Evolutionary conservation across 2,113 vertebrate genomes (phyloP), one percentile per base, ranked within the genome.

Genomic region (Herpetotheres cachinnans): DNA sequence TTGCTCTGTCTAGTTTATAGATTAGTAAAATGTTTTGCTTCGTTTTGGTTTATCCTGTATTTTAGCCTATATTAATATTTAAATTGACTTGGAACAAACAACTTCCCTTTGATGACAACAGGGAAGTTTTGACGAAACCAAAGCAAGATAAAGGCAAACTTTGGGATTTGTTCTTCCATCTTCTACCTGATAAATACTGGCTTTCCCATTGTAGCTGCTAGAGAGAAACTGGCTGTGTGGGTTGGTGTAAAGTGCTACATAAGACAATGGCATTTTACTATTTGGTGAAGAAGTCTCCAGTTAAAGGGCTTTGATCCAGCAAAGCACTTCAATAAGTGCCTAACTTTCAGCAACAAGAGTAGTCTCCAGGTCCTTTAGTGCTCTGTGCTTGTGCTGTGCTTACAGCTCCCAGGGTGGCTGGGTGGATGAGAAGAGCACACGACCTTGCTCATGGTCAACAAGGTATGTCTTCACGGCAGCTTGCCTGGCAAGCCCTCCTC

Each of bases 11-110:
- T 95, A 36, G 42, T 63, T 95, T 77, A 90, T 29, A 70, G 81
- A 90, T 69, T 46, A 85, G 74, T 72, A 94, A 95, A 90, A 86
- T 91, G 6, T 81, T 95, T 89, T 69, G 58, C 74, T 86, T 87
- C 21, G 0, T 65, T 93, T 94, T 62, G 32, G 18, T 90, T 91
- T 93, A 58, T 70, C 54, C 58, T 67, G n/a, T 44, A 21, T 78
- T 94, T 88, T 90, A 91, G 42, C 44, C 79, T 70, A 34, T 44
- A 90, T 87, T 81, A 70, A 82, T 93, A 83, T 96, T 95, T 90
- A 90, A 93, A 93, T 86, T 71, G 4, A 70, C 59, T 63, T 78
- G 67, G 46, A 95, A 90, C 18, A 86, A 79, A 49, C 29, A 96
- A 58, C 26, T 61, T 80, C 46, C 29, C 34, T 95, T 88, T 91